These are phyloP conservation scores for Schizaphis graminum DNA, from an alignment of 2,888 invertebrate genomes.

Conservation along the genomic window DNA sequence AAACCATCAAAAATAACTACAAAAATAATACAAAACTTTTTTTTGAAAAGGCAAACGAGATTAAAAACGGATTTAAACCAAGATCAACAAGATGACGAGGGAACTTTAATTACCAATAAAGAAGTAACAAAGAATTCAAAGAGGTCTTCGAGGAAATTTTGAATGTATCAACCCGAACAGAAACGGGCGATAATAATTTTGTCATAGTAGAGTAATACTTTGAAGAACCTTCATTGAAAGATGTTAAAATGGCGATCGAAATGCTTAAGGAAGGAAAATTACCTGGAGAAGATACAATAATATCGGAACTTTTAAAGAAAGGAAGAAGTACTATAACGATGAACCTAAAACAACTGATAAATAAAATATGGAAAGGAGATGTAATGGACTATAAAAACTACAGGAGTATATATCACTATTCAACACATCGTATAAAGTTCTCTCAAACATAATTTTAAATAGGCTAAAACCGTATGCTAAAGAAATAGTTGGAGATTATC, in stretches of 20 bases:
- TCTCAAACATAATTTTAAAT: too few relatives aligned
- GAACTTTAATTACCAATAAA: conserved; percentile 10
- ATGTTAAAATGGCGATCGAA: conserved; percentile 20
- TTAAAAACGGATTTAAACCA: neutral
- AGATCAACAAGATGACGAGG: conserved; percentile 19
- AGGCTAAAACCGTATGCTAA: too few relatives aligned
- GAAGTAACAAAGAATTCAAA: conserved; percentile 52
- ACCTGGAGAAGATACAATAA: conserved; percentile 36
- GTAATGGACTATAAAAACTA: too few relatives aligned
- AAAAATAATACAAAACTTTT: conserved; percentile 41
- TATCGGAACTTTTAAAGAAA: conserved; percentile 24
- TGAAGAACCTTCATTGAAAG: conserved; percentile 38
- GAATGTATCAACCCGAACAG: conserved; percentile 26
- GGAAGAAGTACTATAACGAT: conserved; percentile 26
- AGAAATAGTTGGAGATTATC: too few relatives aligned
- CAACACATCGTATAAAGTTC: neutral
- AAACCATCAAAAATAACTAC: conserved; percentile 29
- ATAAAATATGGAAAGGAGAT: too few relatives aligned
- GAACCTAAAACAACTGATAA: conserved; percentile 4
- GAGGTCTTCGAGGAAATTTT: conserved; percentile 29
- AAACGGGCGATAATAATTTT: neutral
- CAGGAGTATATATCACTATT: neutral
- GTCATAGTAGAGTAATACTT: conserved; percentile 31
- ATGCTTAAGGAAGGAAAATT: conserved; percentile 17
- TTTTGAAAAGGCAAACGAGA: conserved; percentile 33